These are phyloP conservation scores for Synanceia verrucosa DNA, from an alignment of 2,797 vertebrate genomes.

Conservation along the genomic window DNA sequence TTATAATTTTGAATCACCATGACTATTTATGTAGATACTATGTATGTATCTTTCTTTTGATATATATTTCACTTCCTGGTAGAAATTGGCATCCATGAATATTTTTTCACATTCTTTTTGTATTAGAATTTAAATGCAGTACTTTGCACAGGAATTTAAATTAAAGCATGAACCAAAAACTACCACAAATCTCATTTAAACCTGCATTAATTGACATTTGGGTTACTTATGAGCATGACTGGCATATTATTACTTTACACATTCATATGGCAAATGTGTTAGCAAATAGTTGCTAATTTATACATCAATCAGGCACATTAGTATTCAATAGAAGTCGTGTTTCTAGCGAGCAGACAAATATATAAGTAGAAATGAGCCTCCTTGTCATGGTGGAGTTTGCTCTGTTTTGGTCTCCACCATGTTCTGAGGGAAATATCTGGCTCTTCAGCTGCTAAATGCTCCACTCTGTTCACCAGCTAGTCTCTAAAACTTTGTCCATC, in stretches of 20 bases:
- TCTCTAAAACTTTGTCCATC: not conserved
- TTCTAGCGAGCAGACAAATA: not conserved
- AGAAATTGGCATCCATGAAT: not conserved
- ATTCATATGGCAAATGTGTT: fast-evolving
- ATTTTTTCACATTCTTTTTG: not conserved
- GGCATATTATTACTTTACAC: not conserved
- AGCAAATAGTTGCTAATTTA: not conserved
- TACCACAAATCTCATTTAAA: not conserved
- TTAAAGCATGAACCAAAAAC: not conserved
- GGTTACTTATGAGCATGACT: not conserved
- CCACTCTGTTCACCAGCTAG: not conserved
- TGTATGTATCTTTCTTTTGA: not conserved
- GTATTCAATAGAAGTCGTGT: not conserved
- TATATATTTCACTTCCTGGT: not conserved
- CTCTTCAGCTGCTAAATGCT: not conserved
- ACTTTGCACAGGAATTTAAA: not conserved
- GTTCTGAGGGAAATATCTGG: not conserved
- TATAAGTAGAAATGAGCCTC: no score
- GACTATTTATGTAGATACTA: not conserved
- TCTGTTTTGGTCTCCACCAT: not conserved
- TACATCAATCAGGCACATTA: not conserved
- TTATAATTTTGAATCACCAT: not conserved
- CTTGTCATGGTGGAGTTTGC: not conserved
- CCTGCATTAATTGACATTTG: not conserved
- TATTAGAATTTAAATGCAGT: not conserved